These are phyloP conservation scores for Dinomys branickii DNA, from an alignment of 2,113 vertebrate genomes.

Conservation along the genomic window DNA sequence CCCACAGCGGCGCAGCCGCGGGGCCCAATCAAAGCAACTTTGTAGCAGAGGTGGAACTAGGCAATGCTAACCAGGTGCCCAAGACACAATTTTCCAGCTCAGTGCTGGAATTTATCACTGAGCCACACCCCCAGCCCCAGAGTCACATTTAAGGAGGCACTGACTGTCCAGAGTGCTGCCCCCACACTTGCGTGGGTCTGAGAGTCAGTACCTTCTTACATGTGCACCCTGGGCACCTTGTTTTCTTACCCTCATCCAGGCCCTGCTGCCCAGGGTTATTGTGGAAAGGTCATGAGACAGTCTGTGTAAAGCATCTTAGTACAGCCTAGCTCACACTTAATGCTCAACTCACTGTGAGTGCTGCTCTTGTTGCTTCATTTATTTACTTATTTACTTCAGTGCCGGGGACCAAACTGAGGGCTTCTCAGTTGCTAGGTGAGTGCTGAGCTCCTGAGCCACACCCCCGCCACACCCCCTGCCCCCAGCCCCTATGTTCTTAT, in stretches of 20 bases:
- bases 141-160: background rate
- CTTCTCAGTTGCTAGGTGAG: fast-evolving
- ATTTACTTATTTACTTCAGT: background rate
- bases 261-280: background rate
- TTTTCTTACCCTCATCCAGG: background rate
- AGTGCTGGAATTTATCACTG: too few species aligned
- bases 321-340: background rate
- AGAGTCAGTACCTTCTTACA: background rate
- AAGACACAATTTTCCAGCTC: background rate
- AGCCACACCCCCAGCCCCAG: background rate
- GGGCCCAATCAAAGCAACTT: background rate
- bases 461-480: background rate
- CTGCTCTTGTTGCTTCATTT: background rate
- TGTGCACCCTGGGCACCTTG: background rate
- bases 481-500: too few species aligned
- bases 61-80: background rate
- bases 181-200: too few species aligned
- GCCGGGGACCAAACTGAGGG: background rate
- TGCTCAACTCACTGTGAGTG: background rate
- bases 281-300: background rate
- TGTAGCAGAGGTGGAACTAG: background rate
- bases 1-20: too few species aligned
- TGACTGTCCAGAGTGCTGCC: background rate
- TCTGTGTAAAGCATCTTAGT: background rate
- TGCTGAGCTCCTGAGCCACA: background rate